These are phyloP conservation scores for Celastrina argiolus DNA, from an alignment of 2,888 invertebrate species.

Conservation along the genomic window DNA sequence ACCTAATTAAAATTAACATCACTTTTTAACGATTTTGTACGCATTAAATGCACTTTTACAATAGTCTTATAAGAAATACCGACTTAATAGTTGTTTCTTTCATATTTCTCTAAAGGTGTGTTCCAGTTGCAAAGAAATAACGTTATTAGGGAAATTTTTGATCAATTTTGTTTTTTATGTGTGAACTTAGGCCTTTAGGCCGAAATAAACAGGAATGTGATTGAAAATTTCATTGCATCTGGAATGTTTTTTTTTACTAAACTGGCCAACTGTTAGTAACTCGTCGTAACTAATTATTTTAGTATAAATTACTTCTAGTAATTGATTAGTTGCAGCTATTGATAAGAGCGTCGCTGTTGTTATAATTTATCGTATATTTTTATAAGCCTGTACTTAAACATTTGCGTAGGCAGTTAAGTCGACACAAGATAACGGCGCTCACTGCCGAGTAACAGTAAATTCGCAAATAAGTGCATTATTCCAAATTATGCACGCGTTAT, in stretches of 20 bases:
- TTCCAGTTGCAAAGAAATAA: too few species aligned
- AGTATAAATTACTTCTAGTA: neutral
- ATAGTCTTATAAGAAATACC: too few species aligned
- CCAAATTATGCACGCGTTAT: neutral
- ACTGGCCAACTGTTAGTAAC: neutral
- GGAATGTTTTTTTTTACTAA: neutral
- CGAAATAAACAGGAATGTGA: too few species aligned
- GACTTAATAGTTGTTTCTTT: too few species aligned
- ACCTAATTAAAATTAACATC: neutral
- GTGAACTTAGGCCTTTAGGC: too few species aligned
- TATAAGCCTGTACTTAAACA: neutral
- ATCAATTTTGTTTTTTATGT: too few species aligned
- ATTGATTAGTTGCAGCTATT: neutral
- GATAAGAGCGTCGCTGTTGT: too few species aligned
- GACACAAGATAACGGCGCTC: neutral
- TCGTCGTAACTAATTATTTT: neutral
- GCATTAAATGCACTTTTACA: too few species aligned
- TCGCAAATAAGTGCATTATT: constrained; percentile 6
- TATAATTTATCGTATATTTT: neutral
- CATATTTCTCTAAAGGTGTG: too few species aligned
- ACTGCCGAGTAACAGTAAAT: neutral
- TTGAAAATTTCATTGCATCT: too few species aligned
- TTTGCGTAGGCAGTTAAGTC: neutral
- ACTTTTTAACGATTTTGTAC: neutral
- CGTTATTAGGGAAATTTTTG: too few species aligned